These are phyloP conservation scores for Cygnus olor DNA, from an alignment of 2,797 vertebrate genomes.

Conservation along the genomic window DNA sequence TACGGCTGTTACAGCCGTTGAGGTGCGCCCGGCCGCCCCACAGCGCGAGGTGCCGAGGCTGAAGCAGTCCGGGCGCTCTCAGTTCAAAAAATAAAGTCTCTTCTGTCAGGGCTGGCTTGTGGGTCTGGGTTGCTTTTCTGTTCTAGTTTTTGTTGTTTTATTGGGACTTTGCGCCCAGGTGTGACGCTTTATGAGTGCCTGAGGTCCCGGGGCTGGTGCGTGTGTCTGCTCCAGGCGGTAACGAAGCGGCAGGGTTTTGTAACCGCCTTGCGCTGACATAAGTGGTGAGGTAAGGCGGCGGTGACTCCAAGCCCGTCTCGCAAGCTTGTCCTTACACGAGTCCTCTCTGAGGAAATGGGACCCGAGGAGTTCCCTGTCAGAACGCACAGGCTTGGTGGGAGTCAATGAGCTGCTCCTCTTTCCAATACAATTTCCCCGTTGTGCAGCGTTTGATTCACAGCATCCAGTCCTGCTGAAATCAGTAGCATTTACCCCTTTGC, in stretches of 20 bases:
- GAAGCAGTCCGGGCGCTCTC: neutral
- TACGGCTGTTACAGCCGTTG: no score
- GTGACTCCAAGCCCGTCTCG: neutral
- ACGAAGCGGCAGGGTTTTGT: neutral
- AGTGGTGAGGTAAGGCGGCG: neutral
- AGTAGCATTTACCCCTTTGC: accelerated
- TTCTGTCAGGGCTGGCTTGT: neutral
- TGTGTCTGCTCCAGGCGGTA: neutral
- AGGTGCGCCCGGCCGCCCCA: no score
- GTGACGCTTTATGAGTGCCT: accelerated
- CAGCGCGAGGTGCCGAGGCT: neutral
- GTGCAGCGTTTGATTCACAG: accelerated
- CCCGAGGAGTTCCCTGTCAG: neutral
- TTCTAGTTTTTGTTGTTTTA: no score
- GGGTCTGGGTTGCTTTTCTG: no score
- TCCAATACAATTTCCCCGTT: no score
- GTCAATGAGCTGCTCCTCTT: no score
- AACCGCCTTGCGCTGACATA: accelerated
- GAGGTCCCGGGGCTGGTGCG: neutral
- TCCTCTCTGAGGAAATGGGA: neutral
- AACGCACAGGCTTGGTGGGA: no score
- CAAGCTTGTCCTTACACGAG: neutral
- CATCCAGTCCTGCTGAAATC: neutral
- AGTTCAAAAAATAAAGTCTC: neutral
- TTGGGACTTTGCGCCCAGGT: neutral